Evolutionary conservation across 2,888 invertebrate species (phyloP).

Genomic region (Hemistola chrysoprasaria): DNA sequence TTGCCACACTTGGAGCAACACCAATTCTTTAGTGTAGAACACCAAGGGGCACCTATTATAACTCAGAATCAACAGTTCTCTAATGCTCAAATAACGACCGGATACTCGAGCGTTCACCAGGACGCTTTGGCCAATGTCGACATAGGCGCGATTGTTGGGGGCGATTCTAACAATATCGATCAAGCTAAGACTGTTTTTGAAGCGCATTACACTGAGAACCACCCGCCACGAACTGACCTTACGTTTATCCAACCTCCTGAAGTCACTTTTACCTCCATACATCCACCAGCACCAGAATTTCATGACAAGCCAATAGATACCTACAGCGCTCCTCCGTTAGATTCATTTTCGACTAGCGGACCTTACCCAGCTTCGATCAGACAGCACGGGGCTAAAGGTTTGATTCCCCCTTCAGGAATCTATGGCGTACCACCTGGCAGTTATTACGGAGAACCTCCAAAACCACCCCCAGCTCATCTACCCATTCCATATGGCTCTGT

Average conservation of each 20-base stretch:
- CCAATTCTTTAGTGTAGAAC: constrained; percentile 19
- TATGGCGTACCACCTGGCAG: constrained; percentile 84
- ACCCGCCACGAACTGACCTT: constrained; percentile 43
- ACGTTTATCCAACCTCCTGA: constrained; percentile 31
- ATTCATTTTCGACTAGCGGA: constrained; percentile 67
- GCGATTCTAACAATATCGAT: constrained; percentile 72
- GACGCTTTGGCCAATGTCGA: constrained; percentile 70
- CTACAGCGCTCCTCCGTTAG: constrained; percentile 68
- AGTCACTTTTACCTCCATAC: constrained; percentile 34
- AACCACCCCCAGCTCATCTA: constrained; percentile 50
- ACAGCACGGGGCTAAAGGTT: constrained; percentile 74
- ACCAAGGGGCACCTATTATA: constrained; percentile 22
- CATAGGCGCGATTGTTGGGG: constrained; percentile 66
- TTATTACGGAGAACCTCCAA: constrained; percentile 69
- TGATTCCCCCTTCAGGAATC: constrained; percentile 83
- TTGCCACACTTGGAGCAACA: constrained; percentile 35
- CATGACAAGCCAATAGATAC: constrained; percentile 50
- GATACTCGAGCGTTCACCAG: constrained; percentile 71
- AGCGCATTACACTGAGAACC: constrained; percentile 73
- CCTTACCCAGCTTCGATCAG: constrained; percentile 59
- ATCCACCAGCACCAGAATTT: constrained; percentile 1
- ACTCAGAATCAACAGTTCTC: constrained; percentile 44
- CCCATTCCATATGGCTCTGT: constrained; percentile 69
- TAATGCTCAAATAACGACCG: constrained; percentile 58
- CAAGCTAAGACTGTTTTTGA: constrained; percentile 76